phyloP scores from a whole-genome alignment of 2,888 invertebrate species.

The Lasius platythorax region DNA sequence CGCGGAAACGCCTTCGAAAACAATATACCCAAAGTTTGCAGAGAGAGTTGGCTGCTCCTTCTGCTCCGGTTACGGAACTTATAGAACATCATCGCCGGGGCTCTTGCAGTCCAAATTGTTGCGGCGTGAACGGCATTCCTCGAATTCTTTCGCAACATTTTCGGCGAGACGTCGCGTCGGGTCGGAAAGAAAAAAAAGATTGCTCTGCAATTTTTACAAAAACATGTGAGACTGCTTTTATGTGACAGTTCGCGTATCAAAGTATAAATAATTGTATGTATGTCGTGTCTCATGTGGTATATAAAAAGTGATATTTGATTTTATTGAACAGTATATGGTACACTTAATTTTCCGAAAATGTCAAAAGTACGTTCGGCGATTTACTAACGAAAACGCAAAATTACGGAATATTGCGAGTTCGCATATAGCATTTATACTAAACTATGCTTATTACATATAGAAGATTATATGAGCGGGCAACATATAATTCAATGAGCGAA shows the following conservation, averaged over 20 bases:
- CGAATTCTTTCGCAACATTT: slow-evolving; percentile 2
- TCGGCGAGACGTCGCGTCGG: background rate
- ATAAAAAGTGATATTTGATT: background rate
- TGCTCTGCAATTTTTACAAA: background rate
- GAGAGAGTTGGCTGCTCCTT: slow-evolving; percentile 12
- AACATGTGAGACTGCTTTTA: background rate
- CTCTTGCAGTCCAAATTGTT: slow-evolving; percentile 7
- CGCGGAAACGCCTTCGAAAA: slow-evolving; percentile 35
- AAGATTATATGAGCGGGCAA: slow-evolving; percentile 12
- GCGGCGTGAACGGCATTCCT: background rate
- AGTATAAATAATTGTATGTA: background rate
- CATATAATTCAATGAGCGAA: slow-evolving; percentile 20
- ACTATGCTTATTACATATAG: slow-evolving; percentile 30
- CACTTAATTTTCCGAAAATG: background rate
- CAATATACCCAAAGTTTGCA: slow-evolving; percentile 42
- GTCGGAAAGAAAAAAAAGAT: background rate
- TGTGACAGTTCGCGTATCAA: background rate
- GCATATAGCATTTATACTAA: slow-evolving; percentile 12
- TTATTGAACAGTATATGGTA: background rate
- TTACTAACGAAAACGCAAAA: slow-evolving; percentile 1
- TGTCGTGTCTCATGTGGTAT: background rate
- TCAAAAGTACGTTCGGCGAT: background rate
- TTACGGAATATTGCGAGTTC: slow-evolving; percentile 17
- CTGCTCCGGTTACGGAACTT: slow-evolving; percentile 11
- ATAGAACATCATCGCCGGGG: slow-evolving; percentile 4